These are phyloP conservation scores for Adoxophyes honmai DNA, from an alignment of 1,140 invertebrate species.

Conservation along the genomic window DNA sequence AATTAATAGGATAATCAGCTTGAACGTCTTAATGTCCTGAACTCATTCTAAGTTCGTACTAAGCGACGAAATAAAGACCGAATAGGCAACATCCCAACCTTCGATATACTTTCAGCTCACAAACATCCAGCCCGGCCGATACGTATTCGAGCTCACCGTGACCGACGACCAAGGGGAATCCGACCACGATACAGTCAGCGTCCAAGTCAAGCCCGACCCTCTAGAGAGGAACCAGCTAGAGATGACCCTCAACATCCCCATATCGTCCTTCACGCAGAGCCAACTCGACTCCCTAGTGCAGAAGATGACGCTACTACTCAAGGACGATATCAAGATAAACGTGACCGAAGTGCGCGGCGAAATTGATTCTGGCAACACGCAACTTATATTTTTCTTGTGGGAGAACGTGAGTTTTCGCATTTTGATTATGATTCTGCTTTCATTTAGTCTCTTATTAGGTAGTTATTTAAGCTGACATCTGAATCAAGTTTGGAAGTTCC, in stretches of 20 bases:
- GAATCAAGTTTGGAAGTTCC: no score
- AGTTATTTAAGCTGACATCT: no score
- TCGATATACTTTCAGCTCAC: constrained; percentile 79
- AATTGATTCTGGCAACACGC: constrained; percentile 71
- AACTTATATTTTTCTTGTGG: constrained; percentile 71
- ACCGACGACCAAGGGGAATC: constrained; percentile 92
- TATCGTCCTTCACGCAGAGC: constrained; percentile 84
- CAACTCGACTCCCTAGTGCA: constrained; percentile 87
- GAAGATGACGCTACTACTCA: constrained; percentile 85
- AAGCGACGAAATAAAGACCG: no score
- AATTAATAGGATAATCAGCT: no score
- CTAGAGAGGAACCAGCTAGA: constrained; percentile 87
- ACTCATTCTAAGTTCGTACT: no score
- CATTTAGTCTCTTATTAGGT: no score
- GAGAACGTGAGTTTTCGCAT: constrained; percentile 58
- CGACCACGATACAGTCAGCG: constrained; percentile 87
- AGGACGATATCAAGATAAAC: constrained; percentile 82
- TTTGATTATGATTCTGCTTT: no score
- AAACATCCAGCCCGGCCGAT: constrained; percentile 90
- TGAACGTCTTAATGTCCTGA: no score
- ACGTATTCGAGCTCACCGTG: constrained; percentile 92
- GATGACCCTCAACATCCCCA: constrained; percentile 85
- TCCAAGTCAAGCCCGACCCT: constrained; percentile 91
- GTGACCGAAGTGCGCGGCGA: constrained; percentile 81
- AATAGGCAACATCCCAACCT: no score